Conservation (phyloP, 1,140 invertebrate species). For the Ostrea edulis region DNA sequence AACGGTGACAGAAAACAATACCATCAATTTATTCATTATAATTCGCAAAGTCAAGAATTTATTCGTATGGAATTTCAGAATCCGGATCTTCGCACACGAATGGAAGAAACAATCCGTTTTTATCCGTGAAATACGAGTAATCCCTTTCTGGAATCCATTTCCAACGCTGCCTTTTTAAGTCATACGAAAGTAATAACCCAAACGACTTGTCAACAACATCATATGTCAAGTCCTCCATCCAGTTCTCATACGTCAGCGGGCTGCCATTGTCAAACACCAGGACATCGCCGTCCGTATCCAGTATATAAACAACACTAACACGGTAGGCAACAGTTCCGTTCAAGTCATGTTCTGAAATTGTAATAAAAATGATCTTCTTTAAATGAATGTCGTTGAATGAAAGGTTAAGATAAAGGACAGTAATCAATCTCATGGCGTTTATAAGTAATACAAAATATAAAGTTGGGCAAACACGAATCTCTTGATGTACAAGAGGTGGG, state of each 20-base stretch:
- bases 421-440: too few species aligned
- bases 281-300: background rate
- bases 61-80: background rate
- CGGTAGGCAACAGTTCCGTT: background rate
- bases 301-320: background rate
- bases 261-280: background rate
- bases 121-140: background rate
- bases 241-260: background rate
- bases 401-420: too few species aligned
- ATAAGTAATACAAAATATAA: too few species aligned
- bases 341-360: background rate
- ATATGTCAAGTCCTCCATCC: background rate
- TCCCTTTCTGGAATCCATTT: background rate
- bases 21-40: background rate
- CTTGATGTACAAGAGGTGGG: too few species aligned
- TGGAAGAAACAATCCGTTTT: background rate
- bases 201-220: background rate
- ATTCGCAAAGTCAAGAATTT: background rate
- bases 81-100: conserved; percentile 13
- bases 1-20: background rate
- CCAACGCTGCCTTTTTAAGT: background rate
- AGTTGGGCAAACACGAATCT: too few species aligned
- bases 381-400: too few species aligned
- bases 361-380: too few species aligned
- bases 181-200: background rate